These are phyloP conservation scores for Eulemur coronatus DNA, from an alignment of 2,797 vertebrate species.

Conservation along the genomic window DNA sequence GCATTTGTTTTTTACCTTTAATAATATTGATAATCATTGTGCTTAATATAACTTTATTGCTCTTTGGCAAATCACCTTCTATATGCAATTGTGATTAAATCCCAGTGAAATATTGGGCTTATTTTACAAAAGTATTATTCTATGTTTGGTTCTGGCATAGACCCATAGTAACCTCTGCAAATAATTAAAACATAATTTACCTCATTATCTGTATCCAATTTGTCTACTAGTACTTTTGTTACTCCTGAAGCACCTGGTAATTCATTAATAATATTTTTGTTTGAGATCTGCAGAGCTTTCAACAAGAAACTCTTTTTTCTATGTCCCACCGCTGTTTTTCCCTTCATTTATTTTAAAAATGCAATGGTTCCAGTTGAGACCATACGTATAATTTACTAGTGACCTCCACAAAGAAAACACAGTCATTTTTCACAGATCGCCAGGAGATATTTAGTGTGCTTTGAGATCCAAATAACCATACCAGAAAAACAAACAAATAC, in stretches of 20 bases:
- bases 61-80: slow-evolving; percentile 35
- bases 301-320: neutral
- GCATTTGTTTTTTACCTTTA: neutral
- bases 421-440: neutral
- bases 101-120: slow-evolving; percentile 41
- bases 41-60: slow-evolving; percentile 53
- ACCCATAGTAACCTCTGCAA: slow-evolving; percentile 2
- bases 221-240: neutral
- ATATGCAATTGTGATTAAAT: slow-evolving; percentile 28
- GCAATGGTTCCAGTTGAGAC: neutral
- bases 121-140: slow-evolving; percentile 37
- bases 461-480: neutral
- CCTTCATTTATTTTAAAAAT: neutral
- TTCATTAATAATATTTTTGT: neutral
- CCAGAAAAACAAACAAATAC: neutral
- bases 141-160: slow-evolving; percentile 15
- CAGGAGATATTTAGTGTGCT: neutral
- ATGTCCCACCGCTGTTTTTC: rapidly evolving
- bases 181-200: slow-evolving; percentile 63
- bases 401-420: neutral
- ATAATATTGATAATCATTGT: slow-evolving; percentile 20
- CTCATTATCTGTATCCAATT: slow-evolving; percentile 32
- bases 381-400: neutral
- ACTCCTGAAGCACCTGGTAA: neutral
- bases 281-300: neutral